phyloP scores from a whole-genome alignment of 2,888 invertebrate genomes.

The Cabera pusaria region DNA sequence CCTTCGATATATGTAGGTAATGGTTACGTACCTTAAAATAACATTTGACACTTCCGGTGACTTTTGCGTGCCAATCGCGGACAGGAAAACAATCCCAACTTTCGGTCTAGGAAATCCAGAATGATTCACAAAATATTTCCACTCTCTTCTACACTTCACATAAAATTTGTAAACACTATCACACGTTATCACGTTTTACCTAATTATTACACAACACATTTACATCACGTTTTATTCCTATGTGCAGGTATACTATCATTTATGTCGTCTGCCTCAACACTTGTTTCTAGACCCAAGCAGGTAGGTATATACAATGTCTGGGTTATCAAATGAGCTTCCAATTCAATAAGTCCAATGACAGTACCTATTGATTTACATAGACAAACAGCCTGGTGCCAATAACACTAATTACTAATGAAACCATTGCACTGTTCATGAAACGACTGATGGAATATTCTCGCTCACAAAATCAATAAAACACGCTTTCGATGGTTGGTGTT shows the following conservation, averaged over 20 bases:
- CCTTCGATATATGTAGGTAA: slow-evolving; percentile 20
- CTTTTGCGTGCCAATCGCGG: slow-evolving; percentile 58
- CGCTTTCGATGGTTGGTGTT: slow-evolving; percentile 38
- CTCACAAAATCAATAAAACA: slow-evolving; percentile 59
- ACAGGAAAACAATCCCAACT: slow-evolving; percentile 45
- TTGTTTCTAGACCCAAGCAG: slow-evolving; percentile 7
- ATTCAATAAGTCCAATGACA: slow-evolving; percentile 14
- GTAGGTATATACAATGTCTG: slow-evolving; percentile 4
- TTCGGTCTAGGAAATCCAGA: slow-evolving; percentile 22
- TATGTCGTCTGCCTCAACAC: slow-evolving; percentile 4
- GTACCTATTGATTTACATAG: slow-evolving; percentile 31
- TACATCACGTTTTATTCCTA: slow-evolving; percentile 1
- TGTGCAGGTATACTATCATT: slow-evolving; percentile 7
- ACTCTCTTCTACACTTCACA: no score
- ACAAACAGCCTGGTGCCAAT: slow-evolving; percentile 36
- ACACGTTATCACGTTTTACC: slow-evolving; percentile 36
- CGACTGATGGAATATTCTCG: slow-evolving; percentile 48
- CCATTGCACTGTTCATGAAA: slow-evolving; percentile 45
- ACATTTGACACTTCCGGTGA: slow-evolving; percentile 76
- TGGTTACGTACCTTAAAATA: slow-evolving; percentile 67
- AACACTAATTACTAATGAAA: slow-evolving; percentile 48
- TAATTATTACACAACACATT: slow-evolving; percentile 38
- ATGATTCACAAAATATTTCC: slow-evolving; percentile 25
- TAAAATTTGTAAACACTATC: no score
- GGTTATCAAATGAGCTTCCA: slow-evolving; percentile 18